A percentile compares a stretch with the other conserved stretches of the same genome.
Conservation (phyloP, 2,113 vertebrate genomes). For the Leucopsar rothschildi region DNA sequence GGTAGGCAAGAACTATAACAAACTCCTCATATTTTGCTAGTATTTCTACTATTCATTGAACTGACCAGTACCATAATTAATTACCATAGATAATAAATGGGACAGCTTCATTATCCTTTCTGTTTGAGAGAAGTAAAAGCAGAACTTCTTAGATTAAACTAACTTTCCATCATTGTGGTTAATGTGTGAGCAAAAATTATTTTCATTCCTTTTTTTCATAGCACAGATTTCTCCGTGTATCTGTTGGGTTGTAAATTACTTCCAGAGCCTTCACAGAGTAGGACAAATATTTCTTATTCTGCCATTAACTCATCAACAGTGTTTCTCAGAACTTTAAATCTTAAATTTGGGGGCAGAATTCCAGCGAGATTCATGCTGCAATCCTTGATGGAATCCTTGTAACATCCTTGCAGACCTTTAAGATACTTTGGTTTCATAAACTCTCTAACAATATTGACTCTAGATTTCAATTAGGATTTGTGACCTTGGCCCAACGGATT, state of each 20-base stretch:
- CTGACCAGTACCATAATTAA: background rate
- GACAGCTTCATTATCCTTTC: conserved; percentile 30
- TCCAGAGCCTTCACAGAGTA: conserved; percentile 23
- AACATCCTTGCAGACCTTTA: background rate
- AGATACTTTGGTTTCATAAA: background rate
- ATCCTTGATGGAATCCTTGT: background rate
- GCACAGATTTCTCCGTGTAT: conserved; percentile 37
- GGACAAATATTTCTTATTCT: conserved; percentile 50
- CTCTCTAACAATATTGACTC: background rate
- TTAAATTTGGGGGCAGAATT: conserved; percentile 44
- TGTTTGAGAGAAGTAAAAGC: background rate
- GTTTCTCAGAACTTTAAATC: conserved; percentile 49
- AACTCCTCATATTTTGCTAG: background rate
- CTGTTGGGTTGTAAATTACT: conserved; percentile 36
- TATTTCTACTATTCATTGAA: background rate
- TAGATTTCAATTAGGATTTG: conserved; percentile 1
- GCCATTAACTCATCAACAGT: conserved; percentile 35
- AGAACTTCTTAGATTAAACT: conserved; percentile 48
- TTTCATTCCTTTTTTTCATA: conserved; percentile 2
- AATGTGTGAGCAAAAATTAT: conserved; percentile 29
- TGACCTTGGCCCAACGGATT: background rate
- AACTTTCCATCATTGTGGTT: conserved; percentile 34
- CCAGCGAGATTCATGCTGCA: background rate
- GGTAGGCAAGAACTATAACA: background rate
- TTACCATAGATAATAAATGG: background rate